phyloP scores from a whole-genome alignment of 2,888 invertebrate species.

The Spisula subtruncata region DNA sequence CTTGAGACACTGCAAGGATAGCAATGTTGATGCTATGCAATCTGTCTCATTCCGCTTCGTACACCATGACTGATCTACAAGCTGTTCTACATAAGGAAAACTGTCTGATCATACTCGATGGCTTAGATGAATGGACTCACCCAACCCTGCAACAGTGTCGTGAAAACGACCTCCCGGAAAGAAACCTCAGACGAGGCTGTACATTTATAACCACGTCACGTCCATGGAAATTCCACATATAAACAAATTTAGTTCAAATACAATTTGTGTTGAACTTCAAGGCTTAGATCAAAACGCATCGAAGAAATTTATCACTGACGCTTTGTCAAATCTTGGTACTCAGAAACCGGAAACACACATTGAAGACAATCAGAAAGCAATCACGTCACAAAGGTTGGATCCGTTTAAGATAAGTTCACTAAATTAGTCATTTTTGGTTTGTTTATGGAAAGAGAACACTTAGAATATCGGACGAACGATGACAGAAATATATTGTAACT shows the following conservation, averaged over 20 bases:
- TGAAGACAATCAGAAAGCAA: background rate
- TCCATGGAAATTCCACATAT: slow-evolving; percentile 15
- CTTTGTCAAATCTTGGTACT: too few species aligned
- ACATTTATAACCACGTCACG: slow-evolving; percentile 15
- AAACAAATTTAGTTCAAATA: too few species aligned
- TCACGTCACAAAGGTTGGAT: background rate
- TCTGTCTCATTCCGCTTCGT: background rate
- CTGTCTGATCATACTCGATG: slow-evolving; percentile 11
- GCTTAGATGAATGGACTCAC: slow-evolving; percentile 26
- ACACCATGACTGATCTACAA: background rate
- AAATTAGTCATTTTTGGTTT: background rate
- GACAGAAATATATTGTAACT: background rate
- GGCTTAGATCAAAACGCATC: too few species aligned
- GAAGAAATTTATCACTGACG: too few species aligned
- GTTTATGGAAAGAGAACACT: slow-evolving; percentile 1
- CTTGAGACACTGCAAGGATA: background rate
- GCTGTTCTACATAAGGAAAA: background rate
- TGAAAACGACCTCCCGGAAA: background rate
- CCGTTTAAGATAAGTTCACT: background rate
- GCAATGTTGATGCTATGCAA: background rate
- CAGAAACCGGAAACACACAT: background rate
- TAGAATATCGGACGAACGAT: background rate
- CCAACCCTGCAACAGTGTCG: background rate
- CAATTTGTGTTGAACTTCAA: too few species aligned
- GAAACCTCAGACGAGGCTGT: background rate